phyloP scores from a whole-genome alignment of 2,888 invertebrate genomes.

The Halictus ligatus region DNA sequence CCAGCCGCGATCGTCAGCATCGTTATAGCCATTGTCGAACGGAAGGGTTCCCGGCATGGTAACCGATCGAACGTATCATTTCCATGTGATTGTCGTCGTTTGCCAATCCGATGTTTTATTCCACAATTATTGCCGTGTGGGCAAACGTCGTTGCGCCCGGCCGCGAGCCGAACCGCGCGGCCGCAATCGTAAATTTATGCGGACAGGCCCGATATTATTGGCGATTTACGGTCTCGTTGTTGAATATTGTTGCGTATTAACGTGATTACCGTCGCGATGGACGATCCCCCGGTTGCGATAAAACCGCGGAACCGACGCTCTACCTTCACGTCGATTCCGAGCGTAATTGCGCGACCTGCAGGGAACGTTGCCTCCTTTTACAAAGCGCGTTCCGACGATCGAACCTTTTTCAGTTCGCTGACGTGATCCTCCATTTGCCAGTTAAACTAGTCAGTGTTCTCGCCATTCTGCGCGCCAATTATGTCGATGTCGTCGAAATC shows the following conservation, averaged over 20 bases:
- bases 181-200: slow-evolving; percentile 33
- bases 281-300: not conserved
- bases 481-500: no score
- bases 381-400: not conserved
- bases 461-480: no score
- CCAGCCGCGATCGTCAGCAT: not conserved
- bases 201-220: slow-evolving; percentile 34
- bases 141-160: slow-evolving; percentile 41
- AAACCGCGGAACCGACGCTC: not conserved
- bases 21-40: slow-evolving; percentile 24
- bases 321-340: not conserved
- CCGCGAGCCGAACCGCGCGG: slow-evolving; percentile 20
- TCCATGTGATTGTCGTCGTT: slow-evolving; percentile 31
- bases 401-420: not conserved
- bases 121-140: slow-evolving; percentile 32
- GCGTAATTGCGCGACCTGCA: not conserved
- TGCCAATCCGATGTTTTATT: slow-evolving; percentile 35
- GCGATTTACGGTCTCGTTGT: slow-evolving; percentile 41
- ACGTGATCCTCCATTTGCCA: not conserved
- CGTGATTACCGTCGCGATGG: slow-evolving; percentile 31
- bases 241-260: slow-evolving; percentile 43
- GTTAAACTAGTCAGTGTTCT: not conserved
- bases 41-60: not conserved
- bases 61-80: slow-evolving; percentile 38
- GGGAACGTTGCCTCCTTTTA: slow-evolving; percentile 11